These are phyloP conservation scores for Elegia similella DNA, from an alignment of 2,888 invertebrate species.

Conservation along the genomic window DNA sequence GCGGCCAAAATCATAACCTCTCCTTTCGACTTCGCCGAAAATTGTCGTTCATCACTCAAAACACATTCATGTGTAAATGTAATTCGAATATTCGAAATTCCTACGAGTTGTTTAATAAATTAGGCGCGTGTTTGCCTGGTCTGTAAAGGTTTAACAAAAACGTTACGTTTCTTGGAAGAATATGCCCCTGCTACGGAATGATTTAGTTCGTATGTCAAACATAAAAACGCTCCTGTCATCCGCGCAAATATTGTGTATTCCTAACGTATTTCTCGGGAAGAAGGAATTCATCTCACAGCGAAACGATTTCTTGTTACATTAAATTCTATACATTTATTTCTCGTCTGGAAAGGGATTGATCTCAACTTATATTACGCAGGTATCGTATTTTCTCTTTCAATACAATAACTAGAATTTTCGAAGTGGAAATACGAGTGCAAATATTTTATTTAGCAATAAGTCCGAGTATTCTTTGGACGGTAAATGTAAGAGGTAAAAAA, in stretches of 20 bases:
- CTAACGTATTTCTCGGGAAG: background rate
- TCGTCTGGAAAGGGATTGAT: slow-evolving; percentile 2
- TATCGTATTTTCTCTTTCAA: background rate
- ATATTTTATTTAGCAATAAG: background rate
- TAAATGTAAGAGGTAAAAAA: background rate
- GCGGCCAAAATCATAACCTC: no score
- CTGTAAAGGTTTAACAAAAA: no score
- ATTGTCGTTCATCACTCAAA: no score
- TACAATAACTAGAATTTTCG: background rate
- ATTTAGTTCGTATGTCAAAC: background rate
- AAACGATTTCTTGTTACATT: background rate
- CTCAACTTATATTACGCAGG: background rate
- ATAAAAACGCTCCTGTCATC: background rate
- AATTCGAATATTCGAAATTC: no score
- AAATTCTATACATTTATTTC: background rate
- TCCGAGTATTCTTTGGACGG: background rate
- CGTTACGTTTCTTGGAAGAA: background rate
- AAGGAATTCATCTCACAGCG: background rate
- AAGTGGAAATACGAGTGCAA: background rate
- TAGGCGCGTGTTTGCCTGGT: no score
- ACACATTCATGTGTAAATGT: no score
- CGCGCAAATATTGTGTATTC: background rate
- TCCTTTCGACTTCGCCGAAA: no score
- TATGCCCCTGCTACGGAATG: background rate
- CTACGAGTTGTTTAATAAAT: no score